Evolutionary conservation across 2,113 vertebrate genomes (phyloP).

Genomic region (Pituophis catenifer): DNA sequence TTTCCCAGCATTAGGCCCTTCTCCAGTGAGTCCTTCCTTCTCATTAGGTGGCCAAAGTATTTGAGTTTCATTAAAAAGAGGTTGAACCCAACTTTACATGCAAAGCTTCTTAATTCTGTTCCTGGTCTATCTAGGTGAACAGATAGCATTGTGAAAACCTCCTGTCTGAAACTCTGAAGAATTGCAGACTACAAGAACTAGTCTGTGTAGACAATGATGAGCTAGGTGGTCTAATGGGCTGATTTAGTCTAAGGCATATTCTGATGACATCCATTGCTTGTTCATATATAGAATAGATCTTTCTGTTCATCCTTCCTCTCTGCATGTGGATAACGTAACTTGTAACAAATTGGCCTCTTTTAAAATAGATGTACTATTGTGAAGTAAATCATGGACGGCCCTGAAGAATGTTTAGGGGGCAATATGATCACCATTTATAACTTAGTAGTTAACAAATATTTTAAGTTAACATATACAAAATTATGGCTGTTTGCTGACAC

Average conservation of each 20-base stretch:
- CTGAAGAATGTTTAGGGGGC: not conserved
- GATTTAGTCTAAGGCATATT: not conserved
- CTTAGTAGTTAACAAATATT: not conserved
- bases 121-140: not conserved
- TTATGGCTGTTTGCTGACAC: not conserved
- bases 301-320: not conserved
- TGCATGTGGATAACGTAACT: not conserved
- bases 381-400: not conserved
- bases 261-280: not conserved
- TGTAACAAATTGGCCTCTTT: not conserved
- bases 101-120: not conserved
- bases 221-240: not conserved
- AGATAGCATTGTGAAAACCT: not conserved
- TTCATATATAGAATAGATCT: not conserved
- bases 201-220: not conserved
- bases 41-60: too few relatives aligned
- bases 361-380: not conserved
- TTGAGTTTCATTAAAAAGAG: too few relatives aligned
- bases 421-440: not conserved
- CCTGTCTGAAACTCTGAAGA: not conserved
- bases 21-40: too few relatives aligned
- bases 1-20: too few relatives aligned
- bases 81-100: not conserved
- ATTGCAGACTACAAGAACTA: not conserved
- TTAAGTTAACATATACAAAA: not conserved